Conservation (phyloP, 2,888 invertebrate genomes). For the Drosophila recens region DNA sequence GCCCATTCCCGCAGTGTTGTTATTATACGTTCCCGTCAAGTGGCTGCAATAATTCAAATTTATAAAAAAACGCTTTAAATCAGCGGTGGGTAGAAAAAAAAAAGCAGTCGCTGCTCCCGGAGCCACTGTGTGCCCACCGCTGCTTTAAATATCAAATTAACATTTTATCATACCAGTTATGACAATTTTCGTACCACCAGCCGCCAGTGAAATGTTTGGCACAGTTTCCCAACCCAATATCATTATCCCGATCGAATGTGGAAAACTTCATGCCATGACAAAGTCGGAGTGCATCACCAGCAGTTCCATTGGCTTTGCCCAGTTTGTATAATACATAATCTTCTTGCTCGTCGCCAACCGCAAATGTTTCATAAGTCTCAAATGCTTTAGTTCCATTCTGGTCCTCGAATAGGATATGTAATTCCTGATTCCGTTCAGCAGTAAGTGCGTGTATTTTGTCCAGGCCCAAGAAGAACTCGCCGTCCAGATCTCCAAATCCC, state of each 20-base stretch:
- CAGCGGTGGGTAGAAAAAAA: no score
- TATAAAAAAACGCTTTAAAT: no score
- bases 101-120: no score
- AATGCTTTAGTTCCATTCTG: not conserved
- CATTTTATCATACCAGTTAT: not conserved
- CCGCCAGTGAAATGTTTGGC: not conserved
- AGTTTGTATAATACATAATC: not conserved
- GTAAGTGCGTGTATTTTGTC: not conserved
- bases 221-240: not conserved
- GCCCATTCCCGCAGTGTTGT: no score
- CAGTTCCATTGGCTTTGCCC: not conserved
- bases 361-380: not conserved
- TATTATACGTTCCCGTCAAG: no score
- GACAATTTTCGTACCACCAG: conserved; percentile 15
- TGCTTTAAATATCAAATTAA: not conserved
- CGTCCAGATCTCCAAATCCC: no score
- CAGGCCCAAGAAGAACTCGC: no score
- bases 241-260: not conserved
- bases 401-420: not conserved
- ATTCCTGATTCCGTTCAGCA: not conserved
- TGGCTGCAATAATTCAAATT: no score
- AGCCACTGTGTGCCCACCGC: no score
- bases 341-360: not conserved
- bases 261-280: not conserved
- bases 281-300: not conserved